phyloP scores from a whole-genome alignment of 2,888 invertebrate genomes.

The Eilema griseolum region DNA sequence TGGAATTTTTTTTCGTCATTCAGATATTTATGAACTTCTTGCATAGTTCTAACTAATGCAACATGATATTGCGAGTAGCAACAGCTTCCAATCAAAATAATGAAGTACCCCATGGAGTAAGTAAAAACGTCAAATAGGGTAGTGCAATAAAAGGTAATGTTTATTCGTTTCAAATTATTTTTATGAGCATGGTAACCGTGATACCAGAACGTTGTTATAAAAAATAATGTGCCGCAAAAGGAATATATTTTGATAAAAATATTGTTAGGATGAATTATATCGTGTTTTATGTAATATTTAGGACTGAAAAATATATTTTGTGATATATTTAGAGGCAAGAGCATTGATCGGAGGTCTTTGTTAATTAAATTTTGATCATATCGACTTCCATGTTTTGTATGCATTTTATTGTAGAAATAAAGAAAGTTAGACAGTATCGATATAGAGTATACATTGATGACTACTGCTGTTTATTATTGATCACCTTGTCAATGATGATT shows the following conservation, averaged over 20 bases:
- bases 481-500: neutral
- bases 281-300: slow-evolving; percentile 25
- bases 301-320: slow-evolving; percentile 21
- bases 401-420: neutral
- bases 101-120: neutral
- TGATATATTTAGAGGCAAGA: slow-evolving; percentile 27
- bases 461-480: neutral
- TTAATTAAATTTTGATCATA: slow-evolving; percentile 8
- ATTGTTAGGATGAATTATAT: slow-evolving; percentile 18
- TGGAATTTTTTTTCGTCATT: slow-evolving; percentile 7
- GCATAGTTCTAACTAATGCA: slow-evolving; percentile 21
- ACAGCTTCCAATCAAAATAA: slow-evolving; percentile 16
- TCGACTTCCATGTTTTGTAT: neutral
- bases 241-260: slow-evolving; percentile 8
- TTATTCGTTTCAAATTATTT: neutral
- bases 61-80: slow-evolving; percentile 13
- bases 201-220: neutral
- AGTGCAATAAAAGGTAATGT: neutral
- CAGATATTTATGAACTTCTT: slow-evolving; percentile 21
- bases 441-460: neutral
- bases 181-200: neutral
- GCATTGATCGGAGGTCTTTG: slow-evolving; percentile 21
- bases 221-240: slow-evolving; percentile 1
- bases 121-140: neutral
- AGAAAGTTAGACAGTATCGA: neutral